Evolutionary conservation across 2,888 invertebrate species (phyloP).

Genomic region (Crematogaster levior): DNA sequence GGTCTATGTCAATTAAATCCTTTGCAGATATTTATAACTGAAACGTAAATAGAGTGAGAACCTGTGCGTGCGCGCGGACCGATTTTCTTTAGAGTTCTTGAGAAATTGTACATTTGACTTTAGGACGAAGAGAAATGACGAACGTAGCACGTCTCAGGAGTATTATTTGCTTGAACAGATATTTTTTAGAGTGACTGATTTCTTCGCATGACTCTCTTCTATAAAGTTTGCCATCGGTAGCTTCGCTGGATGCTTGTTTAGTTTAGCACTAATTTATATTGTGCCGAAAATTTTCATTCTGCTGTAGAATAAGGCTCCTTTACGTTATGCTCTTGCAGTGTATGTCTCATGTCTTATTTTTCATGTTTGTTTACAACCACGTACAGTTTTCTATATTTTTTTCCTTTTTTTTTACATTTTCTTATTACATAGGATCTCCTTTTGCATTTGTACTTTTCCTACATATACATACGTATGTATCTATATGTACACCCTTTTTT

Average conservation of each 20-base stretch:
- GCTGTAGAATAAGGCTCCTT: slow-evolving; percentile 82
- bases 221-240: slow-evolving; percentile 83
- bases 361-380: slow-evolving; percentile 60
- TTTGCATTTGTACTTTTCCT: slow-evolving; percentile 54
- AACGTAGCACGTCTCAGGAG: slow-evolving; percentile 44
- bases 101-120: slow-evolving; percentile 57
- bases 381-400: slow-evolving; percentile 48
- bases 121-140: slow-evolving; percentile 48
- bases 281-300: slow-evolving; percentile 80
- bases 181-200: slow-evolving; percentile 76
- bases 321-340: slow-evolving; percentile 85
- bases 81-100: slow-evolving; percentile 49
- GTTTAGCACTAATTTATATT: slow-evolving; percentile 85
- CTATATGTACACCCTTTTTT: slow-evolving; percentile 71
- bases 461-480: slow-evolving; percentile 67
- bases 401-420: slow-evolving; percentile 43
- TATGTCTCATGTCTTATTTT: slow-evolving; percentile 85
- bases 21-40: slow-evolving; percentile 51
- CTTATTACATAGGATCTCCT: slow-evolving; percentile 64
- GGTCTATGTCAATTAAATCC: slow-evolving; percentile 30
- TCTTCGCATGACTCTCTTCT: slow-evolving; percentile 84
- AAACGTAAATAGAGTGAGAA: slow-evolving; percentile 49
- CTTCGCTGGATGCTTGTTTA: slow-evolving; percentile 85
- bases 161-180: slow-evolving; percentile 63
- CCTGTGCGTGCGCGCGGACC: slow-evolving; percentile 34